Evolutionary conservation across 1,140 invertebrate genomes (phyloP), one percentile per base, ranked within the genome.

Genomic region (Pygmarrhopalites habei): DNA sequence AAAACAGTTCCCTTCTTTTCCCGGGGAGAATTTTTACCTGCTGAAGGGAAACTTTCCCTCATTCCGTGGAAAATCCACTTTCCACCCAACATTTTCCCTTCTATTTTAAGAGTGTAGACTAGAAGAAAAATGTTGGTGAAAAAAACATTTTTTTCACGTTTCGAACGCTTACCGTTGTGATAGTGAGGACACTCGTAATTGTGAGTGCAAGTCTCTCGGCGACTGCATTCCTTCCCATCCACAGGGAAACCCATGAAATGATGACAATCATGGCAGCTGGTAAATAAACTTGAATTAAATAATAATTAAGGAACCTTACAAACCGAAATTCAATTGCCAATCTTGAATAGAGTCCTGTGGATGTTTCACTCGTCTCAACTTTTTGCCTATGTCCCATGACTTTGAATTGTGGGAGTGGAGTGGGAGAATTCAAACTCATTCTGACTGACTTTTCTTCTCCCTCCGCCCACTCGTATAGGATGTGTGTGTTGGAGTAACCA

Each of bases 271-370:
- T 85, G 76, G 90, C 89, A 75, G 92, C 95, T 71, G 94, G 95
- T 80, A 98, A 95, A 82, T 97, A 97, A 77, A 97, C 97, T 81
- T 98, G 95, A 80, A 97, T 98, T 72, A 97, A 82, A 82, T 98
- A 98, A 84, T 28, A 52, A 19, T 21, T 29, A 12, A 30, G 29
- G 58, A 29, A 19, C 5, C 28, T 7, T 15, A 60, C 43, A 3
- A 28, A 55, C 4, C 4, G 7, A 26, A 52, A 49, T 2, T 51
- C 21, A 55, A n/a, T 21, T 17, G n/a, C 19, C 26, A 51, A 26
- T 12, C 10, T 44, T 43, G 19, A 15, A 23, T 46, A 53, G 10
- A 59, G 15, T 17, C 26, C 1, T 19, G 59, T 56, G 25, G 28
- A 55, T 23, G 44, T 58, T 17, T 10, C 10, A 7, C 12, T 25